A percentile compares a stretch with the other conserved stretches of the same genome.
phyloP scores from a whole-genome alignment of 2,888 invertebrate species.

The Sinohyriopsis cumingii region DNA sequence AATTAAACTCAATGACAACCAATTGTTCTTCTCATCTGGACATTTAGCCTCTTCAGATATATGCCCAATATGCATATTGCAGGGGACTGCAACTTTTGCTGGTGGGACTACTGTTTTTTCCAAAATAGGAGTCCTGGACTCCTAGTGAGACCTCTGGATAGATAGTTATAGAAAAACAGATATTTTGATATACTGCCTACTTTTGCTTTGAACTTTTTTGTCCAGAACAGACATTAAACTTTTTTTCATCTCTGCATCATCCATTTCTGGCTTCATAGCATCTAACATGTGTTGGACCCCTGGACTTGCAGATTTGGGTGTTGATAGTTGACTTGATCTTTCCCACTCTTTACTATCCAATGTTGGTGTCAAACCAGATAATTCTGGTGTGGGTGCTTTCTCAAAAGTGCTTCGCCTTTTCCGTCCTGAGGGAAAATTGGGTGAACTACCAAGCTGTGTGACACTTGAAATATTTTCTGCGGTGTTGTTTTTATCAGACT shows the following conservation, averaged over 20 bases:
- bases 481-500: neutral
- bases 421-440: conserved; percentile 12
- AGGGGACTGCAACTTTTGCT: too few species aligned
- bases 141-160: too few species aligned
- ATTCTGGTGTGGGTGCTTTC: conserved; percentile 37
- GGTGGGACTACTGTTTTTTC: too few species aligned
- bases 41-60: too few species aligned
- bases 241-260: conserved; percentile 51
- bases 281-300: conserved; percentile 50
- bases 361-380: neutral
- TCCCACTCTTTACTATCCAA: conserved; percentile 6
- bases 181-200: conserved; percentile 11
- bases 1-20: too few species aligned
- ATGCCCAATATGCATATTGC: too few species aligned
- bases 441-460: conserved; percentile 12
- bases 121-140: too few species aligned
- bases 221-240: conserved; percentile 53
- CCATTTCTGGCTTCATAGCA: conserved; percentile 52
- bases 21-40: too few species aligned
- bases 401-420: conserved; percentile 54
- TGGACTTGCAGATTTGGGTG: conserved; percentile 30
- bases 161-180: too few species aligned
- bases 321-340: neutral
- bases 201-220: conserved; percentile 50
- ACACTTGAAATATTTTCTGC: neutral